Evolutionary conservation across 30 jellyfish, hydroid and myxozoan species (phyloP), one percentile per base, ranked within the genome.

Genomic region (Pelagia noctiluca): DNA sequence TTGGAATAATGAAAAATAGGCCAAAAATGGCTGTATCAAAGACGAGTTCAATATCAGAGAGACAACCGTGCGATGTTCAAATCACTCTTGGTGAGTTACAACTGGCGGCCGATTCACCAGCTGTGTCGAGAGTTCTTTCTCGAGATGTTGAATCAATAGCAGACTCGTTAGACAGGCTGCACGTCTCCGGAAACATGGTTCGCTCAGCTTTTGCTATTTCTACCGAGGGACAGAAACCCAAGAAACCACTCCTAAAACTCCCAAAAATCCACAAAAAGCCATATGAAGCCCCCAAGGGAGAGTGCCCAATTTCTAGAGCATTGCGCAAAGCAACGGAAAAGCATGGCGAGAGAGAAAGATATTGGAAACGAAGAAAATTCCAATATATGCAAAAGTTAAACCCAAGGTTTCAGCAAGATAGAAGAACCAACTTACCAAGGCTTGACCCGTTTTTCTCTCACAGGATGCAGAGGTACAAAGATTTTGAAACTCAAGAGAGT

Each of bases 281-380:
- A 8, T 3, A 3, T 30, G 26, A 8, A 3, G 12, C 30, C 68
- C 7, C 68, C 68, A 19, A 19, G 12, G 2, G 26, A 52, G 26
- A 52, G 19, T 34, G 67, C 29, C 83, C 83, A 2, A 70, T 70
- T 0, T 49, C 49, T 8, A 35, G 42, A 42, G 50, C 83, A 1
- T 67, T 70, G 19, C 3, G 83, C 22, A 38, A 38, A 70, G 83
- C 47, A 12, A 28, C 35, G 29, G 83, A 70, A 16, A 54, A 35
- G 38, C 76, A 75, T 42, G 23, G 49, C 37, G 87, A 75, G 35
- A 31, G 87, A 35, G 87, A 75, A 50, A 32, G 87, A 24, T 75
- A 50, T 60, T 75, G 87, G 87, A 25, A 49, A 0, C 52, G 64
- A 52, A 19, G 53, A 21, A n/a, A 31, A 25, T 3, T n/a, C 24